These are phyloP conservation scores for Protobothrops flavoviridis DNA, from an alignment of 2,113 vertebrate species.

Conservation along the genomic window DNA sequence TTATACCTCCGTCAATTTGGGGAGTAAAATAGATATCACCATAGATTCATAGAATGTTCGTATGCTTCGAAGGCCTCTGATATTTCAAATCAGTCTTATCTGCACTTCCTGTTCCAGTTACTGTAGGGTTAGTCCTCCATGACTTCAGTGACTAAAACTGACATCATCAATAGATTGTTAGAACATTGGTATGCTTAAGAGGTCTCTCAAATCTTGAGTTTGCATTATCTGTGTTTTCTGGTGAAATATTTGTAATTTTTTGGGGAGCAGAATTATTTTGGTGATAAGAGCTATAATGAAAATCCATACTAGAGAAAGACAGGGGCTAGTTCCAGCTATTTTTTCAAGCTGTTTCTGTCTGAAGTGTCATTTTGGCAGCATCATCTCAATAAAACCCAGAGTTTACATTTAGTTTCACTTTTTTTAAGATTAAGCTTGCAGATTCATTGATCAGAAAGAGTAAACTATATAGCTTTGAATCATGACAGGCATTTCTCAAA, in stretches of 20 bases:
- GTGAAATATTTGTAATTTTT: neutral
- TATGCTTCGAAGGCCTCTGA: neutral
- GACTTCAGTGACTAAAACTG: neutral
- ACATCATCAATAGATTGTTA: neutral
- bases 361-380: neutral
- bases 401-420: neutral
- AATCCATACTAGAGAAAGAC: neutral
- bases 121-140: neutral
- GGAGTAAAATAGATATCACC: neutral
- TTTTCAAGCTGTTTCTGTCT: neutral
- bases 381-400: neutral
- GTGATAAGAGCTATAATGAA: neutral
- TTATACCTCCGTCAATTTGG: neutral
- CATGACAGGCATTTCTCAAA: too few species aligned
- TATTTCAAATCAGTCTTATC: neutral
- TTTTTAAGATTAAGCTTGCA: neutral
- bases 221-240: neutral
- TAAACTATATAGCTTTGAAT: neutral
- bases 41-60: neutral
- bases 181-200: neutral
- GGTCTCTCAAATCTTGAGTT: neutral
- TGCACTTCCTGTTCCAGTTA: neutral
- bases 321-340: neutral
- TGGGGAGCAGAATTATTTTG: neutral
- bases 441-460: neutral